Evolutionary conservation across 2,797 vertebrate species (phyloP).

Genomic region (Saxicola maurus): DNA sequence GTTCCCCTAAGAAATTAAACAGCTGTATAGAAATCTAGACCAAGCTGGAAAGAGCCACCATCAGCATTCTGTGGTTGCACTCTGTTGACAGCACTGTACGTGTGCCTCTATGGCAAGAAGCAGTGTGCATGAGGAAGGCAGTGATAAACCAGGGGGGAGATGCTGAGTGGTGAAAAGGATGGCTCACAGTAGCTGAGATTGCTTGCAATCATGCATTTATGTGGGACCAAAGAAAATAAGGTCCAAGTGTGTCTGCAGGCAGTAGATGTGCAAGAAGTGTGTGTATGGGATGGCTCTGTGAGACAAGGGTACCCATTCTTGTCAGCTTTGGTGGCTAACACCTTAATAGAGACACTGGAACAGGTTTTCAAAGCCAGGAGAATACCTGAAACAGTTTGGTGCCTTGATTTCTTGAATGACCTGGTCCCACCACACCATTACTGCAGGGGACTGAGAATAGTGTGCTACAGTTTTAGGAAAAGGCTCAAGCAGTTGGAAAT

Average conservation of each 20-base stretch:
- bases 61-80: neutral
- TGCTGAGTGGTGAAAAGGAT: neutral
- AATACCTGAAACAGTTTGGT: neutral
- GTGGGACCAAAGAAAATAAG: neutral
- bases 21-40: neutral
- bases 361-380: neutral
- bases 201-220: neutral
- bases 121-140: accelerated
- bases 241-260: neutral
- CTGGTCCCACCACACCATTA: neutral
- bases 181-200: neutral
- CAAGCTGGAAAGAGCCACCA: neutral
- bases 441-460: neutral
- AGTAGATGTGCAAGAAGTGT: neutral
- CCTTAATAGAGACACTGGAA: neutral
- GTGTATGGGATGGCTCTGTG: neutral
- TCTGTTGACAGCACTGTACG: neutral
- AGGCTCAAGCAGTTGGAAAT: neutral
- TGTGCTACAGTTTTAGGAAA: neutral
- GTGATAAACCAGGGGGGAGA: neutral
- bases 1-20: neutral
- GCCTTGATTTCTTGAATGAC: neutral
- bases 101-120: neutral
- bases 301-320: neutral
- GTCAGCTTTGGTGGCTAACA: neutral